Conservation (phyloP, 2,888 invertebrate genomes). For the Deilephila elpenor region DNA sequence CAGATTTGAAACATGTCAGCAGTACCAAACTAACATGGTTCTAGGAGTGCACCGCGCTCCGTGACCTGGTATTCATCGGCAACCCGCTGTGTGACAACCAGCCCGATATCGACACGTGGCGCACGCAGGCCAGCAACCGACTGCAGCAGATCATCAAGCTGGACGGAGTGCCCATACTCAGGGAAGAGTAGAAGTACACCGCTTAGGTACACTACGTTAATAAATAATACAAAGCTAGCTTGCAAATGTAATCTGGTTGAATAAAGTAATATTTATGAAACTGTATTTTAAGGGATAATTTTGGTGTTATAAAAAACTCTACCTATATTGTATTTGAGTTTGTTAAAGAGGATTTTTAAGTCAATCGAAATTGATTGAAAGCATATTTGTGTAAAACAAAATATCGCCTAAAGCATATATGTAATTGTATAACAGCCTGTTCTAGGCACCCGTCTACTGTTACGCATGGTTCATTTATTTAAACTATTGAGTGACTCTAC, state of each 20-base stretch:
- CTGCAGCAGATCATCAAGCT: slow-evolving; percentile 90
- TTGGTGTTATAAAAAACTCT: no score
- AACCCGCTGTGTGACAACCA: slow-evolving; percentile 91
- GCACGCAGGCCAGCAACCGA: slow-evolving; percentile 87
- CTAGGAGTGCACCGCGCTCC: slow-evolving; percentile 86
- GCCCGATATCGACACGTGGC: slow-evolving; percentile 87
- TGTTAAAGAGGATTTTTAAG: no score
- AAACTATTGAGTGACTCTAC: no score
- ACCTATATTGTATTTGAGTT: no score
- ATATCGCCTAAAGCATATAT: no score
- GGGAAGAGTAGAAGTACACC: slow-evolving; percentile 57
- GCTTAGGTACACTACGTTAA: background rate
- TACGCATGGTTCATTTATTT: no score
- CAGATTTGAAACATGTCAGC: background rate
- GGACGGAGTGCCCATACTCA: slow-evolving; percentile 91
- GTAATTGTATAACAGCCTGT: no score
- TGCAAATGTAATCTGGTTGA: background rate
- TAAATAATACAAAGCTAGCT: background rate
- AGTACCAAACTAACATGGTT: slow-evolving; percentile 26
- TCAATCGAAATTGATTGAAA: no score
- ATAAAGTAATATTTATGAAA: background rate
- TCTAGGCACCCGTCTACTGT: no score
- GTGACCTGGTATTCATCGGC: slow-evolving; percentile 92
- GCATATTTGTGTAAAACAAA: no score
- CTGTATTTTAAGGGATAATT: background rate